A percentile compares a stretch with the other conserved stretches of the same genome.
phyloP scores from a whole-genome alignment of 2,888 invertebrate genomes.

The Cerceris ruficornis region DNA sequence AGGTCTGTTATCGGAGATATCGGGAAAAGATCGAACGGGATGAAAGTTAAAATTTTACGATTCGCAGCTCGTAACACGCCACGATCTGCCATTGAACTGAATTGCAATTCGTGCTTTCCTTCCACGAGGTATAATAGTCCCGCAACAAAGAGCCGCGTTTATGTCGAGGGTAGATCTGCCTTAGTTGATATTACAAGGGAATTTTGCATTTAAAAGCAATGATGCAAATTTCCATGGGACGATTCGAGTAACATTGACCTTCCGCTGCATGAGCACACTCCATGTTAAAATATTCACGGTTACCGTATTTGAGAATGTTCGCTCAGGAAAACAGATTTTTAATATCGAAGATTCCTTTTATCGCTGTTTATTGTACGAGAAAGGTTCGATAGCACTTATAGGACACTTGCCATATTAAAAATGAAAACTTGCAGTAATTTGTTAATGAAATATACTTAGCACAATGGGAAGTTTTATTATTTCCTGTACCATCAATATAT shows the following conservation, averaged over 20 bases:
- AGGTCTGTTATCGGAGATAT: conserved; percentile 41
- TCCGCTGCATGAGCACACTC: background rate
- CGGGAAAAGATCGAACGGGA: conserved; percentile 20
- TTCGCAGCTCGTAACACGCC: conserved; percentile 22
- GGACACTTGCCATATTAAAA: too few relatives aligned
- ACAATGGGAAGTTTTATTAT: too few relatives aligned
- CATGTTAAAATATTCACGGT: background rate
- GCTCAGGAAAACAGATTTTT: too few relatives aligned
- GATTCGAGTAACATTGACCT: background rate
- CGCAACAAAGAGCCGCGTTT: conserved; percentile 8
- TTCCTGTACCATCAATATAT: too few relatives aligned
- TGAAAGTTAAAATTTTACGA: conserved; percentile 48
- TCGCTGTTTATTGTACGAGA: too few relatives aligned
- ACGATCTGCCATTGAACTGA: conserved; percentile 33
- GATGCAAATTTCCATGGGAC: background rate
- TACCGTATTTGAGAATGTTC: too few relatives aligned
- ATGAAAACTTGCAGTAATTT: too few relatives aligned
- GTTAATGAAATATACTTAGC: too few relatives aligned
- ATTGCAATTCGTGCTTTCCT: conserved; percentile 30
- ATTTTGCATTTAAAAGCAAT: background rate
- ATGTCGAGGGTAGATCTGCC: background rate
- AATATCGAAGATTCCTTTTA: too few relatives aligned
- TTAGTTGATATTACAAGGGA: background rate
- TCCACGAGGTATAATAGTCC: conserved; percentile 17
- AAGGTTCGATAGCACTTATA: too few relatives aligned